Evolutionary conservation across 2,113 vertebrate genomes (phyloP).

Genomic region (Bufo gargarizans): DNA sequence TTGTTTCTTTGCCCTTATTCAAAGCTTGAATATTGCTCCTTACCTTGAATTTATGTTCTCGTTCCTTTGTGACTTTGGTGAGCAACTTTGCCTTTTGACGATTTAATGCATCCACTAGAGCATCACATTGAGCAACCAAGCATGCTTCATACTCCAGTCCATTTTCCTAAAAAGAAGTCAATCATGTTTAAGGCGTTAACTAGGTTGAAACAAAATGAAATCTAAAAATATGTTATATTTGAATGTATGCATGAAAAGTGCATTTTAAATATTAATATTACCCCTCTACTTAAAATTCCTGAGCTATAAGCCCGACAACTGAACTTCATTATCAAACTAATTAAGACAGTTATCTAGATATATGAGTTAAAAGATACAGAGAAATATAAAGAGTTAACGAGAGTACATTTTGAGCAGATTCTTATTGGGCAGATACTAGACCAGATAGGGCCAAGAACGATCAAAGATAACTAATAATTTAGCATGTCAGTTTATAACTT

Average conservation of each 20-base stretch:
- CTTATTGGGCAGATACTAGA: neutral
- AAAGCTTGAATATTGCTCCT: constrained; percentile 38
- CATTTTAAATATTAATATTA: too few species aligned
- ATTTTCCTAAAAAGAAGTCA: constrained; percentile 79
- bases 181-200: neutral
- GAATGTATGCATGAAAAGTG: neutral
- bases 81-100: constrained; percentile 97
- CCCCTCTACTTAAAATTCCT: too few species aligned
- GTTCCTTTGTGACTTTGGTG: constrained; percentile 97
- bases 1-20: neutral
- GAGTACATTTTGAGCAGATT: neutral
- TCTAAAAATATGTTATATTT: neutral
- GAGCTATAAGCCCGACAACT: neutral
- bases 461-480: neutral
- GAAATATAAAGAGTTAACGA: neutral
- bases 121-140: constrained; percentile 95
- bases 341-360: neutral
- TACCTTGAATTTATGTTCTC: constrained; percentile 96
- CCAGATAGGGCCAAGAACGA: neutral
- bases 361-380: neutral
- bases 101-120: constrained; percentile 92
- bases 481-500: neutral
- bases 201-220: neutral
- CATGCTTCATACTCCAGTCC: constrained; percentile 96
- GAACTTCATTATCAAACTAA: neutral